phyloP scores from a whole-genome alignment of 2,888 invertebrate species.

The Orchesellides sinensis region DNA sequence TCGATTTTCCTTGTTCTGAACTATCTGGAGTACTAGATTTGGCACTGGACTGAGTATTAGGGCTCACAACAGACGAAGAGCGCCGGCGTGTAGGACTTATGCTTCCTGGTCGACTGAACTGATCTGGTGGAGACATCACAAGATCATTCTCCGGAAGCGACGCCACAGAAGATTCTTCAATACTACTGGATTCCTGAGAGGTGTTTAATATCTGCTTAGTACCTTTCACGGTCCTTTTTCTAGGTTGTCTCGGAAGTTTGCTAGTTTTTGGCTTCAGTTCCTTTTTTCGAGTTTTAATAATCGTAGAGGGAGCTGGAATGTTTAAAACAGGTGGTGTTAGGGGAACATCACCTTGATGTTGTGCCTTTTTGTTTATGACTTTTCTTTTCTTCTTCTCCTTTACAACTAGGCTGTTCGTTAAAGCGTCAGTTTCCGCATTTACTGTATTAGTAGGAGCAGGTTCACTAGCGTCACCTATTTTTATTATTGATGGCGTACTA shows the following conservation, averaged over 20 bases:
- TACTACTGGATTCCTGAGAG: too few relatives aligned
- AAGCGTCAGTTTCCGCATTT: not conserved
- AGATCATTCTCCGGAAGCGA: not conserved
- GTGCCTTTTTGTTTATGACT: not conserved
- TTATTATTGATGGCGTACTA: not conserved
- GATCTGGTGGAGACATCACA: not conserved
- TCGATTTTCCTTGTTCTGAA: not conserved
- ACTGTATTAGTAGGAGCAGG: not conserved
- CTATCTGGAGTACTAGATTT: constrained; percentile 6
- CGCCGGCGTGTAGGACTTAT: constrained; percentile 6
- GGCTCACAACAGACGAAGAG: constrained; percentile 14
- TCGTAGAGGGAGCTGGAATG: constrained; percentile 4
- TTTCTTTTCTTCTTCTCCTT: not conserved
- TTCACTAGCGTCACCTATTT: not conserved
- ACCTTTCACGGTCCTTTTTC: constrained; percentile 1
- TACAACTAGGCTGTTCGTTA: not conserved
- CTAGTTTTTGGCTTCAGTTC: constrained; percentile 2
- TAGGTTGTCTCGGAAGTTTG: not conserved
- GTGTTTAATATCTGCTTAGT: too few relatives aligned
- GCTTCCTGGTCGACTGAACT: not conserved
- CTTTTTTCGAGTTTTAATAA: constrained; percentile 19
- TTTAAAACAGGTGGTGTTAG: constrained; percentile 9
- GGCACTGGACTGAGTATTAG: constrained; percentile 15
- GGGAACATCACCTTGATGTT: not conserved
- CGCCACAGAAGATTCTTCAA: too few relatives aligned